phyloP scores from a whole-genome alignment of 2,888 invertebrate species.

The Leucania comma region DNA sequence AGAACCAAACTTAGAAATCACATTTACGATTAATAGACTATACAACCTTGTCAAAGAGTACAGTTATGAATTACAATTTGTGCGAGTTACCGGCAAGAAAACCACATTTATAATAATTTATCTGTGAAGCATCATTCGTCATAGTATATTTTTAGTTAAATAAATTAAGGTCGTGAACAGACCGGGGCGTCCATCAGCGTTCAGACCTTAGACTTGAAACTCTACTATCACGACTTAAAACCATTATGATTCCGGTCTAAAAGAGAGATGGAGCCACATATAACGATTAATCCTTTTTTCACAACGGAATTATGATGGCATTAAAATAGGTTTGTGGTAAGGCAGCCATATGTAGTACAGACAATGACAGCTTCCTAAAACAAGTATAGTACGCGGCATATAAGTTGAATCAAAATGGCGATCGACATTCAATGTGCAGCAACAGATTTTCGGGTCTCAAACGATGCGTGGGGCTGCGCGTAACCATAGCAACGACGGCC shows the following conservation, averaged over 20 bases:
- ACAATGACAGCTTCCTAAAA: no score
- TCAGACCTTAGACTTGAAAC: not conserved
- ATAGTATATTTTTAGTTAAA: conserved; percentile 39
- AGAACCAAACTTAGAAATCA: not conserved
- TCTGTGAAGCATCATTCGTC: conserved; percentile 35
- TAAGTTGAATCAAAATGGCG: no score
- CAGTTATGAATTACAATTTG: conserved; percentile 24
- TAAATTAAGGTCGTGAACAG: conserved; percentile 38
- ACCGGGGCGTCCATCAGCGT: not conserved
- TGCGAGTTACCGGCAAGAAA: conserved; percentile 12
- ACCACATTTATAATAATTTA: conserved; percentile 46
- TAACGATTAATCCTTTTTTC: not conserved
- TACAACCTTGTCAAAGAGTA: not conserved
- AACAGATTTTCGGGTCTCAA: no score
- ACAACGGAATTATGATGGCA: not conserved
- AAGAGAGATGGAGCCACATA: not conserved
- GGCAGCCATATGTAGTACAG: no score
- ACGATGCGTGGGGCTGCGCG: no score
- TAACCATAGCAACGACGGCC: no score
- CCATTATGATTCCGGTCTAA: not conserved
- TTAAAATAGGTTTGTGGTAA: not conserved
- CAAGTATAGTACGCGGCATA: no score
- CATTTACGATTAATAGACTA: not conserved
- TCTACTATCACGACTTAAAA: not conserved
- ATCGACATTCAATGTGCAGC: no score